Percentiles rank a stretch among this genome's conserved stretches.
These are phyloP conservation scores for Zelostemma sp. DNA, from an alignment of 1,140 invertebrate genomes.

Conservation along the genomic window DNA sequence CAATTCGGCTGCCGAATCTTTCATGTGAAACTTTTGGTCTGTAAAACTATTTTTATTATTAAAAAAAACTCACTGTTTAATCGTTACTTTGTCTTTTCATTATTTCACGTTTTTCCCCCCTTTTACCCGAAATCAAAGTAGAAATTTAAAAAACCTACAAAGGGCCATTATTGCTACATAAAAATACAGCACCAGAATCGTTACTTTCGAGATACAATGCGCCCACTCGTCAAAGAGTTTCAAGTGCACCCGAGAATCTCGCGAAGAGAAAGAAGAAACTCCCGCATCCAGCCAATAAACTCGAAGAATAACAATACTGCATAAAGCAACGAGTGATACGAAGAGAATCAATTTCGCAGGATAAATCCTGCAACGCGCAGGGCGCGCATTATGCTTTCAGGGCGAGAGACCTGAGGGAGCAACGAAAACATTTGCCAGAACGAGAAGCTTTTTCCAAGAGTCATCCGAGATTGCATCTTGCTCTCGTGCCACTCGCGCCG, in stretches of 20 bases:
- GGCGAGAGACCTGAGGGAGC: conserved; percentile 17
- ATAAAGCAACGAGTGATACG: conserved; percentile 6
- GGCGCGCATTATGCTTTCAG: conserved; percentile 20
- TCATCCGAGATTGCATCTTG: conserved; percentile 61
- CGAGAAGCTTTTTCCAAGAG: conserved; percentile 49
- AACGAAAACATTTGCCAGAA: conserved; percentile 17
- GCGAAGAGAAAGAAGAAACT: neutral
- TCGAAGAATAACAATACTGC: conserved; percentile 4
- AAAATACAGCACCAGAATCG: too few species aligned
- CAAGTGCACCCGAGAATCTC: neutral
- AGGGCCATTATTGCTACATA: too few species aligned
- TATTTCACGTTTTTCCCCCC: neutral
- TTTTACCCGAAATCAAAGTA: neutral
- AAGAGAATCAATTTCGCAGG: conserved; percentile 10
- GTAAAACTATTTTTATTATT: conserved; percentile 71
- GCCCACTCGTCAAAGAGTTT: neutral
- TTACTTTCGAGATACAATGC: too few species aligned
- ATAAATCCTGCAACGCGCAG: conserved; percentile 32
- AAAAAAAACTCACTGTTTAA: conserved; percentile 67
- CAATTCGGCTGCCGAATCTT: conserved; percentile 50
- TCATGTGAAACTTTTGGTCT: conserved; percentile 55
- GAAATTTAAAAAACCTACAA: too few species aligned
- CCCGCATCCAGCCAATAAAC: conserved; percentile 2
- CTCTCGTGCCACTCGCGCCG: conserved; percentile 28
- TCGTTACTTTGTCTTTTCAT: conserved; percentile 50